Evolutionary conservation across 2,113 vertebrate genomes (phyloP).

Genomic region (Aptenodytes patagonicus): DNA sequence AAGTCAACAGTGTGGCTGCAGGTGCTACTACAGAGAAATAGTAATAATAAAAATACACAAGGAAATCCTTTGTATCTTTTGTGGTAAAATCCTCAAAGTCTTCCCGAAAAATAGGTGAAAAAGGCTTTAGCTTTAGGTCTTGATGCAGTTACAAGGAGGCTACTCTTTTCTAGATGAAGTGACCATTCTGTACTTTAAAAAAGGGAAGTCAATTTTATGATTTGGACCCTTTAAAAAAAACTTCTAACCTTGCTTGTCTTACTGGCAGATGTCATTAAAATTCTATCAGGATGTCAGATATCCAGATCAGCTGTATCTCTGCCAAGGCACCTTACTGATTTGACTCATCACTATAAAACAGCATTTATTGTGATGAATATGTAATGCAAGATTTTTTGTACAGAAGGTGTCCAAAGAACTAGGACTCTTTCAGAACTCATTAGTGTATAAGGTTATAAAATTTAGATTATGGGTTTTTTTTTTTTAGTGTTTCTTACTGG

Average conservation of each 20-base stretch:
- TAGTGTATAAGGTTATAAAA: not conserved
- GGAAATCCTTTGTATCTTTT: not conserved
- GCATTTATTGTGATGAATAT: not conserved
- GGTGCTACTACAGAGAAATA: not conserved
- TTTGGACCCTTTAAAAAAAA: not conserved
- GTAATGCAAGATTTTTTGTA: not conserved
- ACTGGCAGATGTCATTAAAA: not conserved
- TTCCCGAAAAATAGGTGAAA: constrained; percentile 63
- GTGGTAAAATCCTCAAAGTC: constrained; percentile 62
- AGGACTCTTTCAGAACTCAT: not conserved
- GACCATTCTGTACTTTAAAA: not conserved
- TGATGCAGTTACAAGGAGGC: not conserved
- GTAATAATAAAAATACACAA: not conserved
- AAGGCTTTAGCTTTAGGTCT: constrained; percentile 49
- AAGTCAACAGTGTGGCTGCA: not conserved
- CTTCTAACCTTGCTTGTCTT: not conserved
- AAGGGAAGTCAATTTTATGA: not conserved
- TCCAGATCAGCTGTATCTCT: not conserved
- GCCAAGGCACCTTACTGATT: not conserved
- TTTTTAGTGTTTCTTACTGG: not conserved
- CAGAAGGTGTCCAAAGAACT: not conserved
- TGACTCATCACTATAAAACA: not conserved
- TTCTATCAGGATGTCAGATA: not conserved
- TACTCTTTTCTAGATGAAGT: not conserved
- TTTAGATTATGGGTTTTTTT: not conserved